Conservation (phyloP, 2,113 vertebrate species). For the Mormyrus iriodes region DNA sequence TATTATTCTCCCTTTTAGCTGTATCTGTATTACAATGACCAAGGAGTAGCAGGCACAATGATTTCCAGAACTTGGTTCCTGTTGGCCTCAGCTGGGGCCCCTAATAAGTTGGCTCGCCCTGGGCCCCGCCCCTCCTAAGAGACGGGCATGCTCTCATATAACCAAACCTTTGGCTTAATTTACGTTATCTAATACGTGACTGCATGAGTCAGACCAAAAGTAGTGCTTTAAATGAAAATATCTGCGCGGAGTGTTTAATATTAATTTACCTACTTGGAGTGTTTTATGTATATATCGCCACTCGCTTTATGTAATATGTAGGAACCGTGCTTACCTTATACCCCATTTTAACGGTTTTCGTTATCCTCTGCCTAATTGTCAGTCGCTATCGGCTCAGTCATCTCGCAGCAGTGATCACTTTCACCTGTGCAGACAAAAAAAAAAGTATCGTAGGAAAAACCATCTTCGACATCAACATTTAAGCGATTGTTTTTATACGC, state of each 20-base stretch:
- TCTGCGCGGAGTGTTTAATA: not conserved
- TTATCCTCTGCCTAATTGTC: not conserved
- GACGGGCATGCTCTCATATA: not conserved
- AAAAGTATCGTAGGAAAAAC: not conserved
- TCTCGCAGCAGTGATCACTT: not conserved
- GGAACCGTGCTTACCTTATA: conserved; percentile 15
- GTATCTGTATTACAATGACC: not conserved
- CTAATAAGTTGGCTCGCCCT: not conserved
- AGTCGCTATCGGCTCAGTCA: not conserved
- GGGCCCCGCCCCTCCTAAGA: not conserved
- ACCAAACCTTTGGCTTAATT: not conserved
- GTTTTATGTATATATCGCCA: not conserved
- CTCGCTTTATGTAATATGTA: not conserved
- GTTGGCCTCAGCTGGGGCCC: not conserved
- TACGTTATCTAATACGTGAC: not conserved
- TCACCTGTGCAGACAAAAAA: not conserved
- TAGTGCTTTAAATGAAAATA: not conserved
- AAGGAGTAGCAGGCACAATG: not conserved
- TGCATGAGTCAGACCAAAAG: not conserved
- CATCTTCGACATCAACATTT: not conserved
- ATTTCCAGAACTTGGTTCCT: not conserved
- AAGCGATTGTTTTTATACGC: not conserved
- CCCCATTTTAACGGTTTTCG: not conserved
- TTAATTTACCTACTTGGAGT: not conserved
- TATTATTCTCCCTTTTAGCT: not conserved